Percentiles rank a stretch among this genome's conserved stretches.
Evolutionary conservation across 2,888 invertebrate species (phyloP).

Genomic region (Cistogaster globosa): DNA sequence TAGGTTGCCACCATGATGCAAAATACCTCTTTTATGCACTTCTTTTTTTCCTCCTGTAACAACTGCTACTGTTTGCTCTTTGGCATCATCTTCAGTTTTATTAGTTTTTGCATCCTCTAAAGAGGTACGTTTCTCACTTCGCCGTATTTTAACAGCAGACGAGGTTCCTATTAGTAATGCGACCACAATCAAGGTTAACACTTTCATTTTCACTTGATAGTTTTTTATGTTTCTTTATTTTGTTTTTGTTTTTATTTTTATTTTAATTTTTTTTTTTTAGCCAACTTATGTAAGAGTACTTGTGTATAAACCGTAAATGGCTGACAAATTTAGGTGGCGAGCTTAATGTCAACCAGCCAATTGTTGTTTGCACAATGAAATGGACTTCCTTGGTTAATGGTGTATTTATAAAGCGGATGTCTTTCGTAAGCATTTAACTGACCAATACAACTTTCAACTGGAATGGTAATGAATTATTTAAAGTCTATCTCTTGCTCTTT

Average conservation of each 20-base stretch:
- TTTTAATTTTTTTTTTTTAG: constrained; percentile 22
- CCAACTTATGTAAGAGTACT: constrained; percentile 48
- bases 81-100: constrained; percentile 8
- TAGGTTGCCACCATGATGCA: constrained; percentile 73
- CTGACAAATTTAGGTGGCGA: constrained; percentile 30
- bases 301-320: constrained; percentile 18
- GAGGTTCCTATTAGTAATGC: constrained; percentile 40
- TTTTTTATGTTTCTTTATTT: constrained; percentile 15
- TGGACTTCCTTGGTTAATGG: constrained; percentile 80
- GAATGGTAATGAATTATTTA: neutral
- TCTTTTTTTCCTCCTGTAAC: constrained; percentile 69
- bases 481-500: neutral
- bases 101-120: constrained; percentile 1
- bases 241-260: constrained; percentile 7
- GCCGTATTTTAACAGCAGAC: constrained; percentile 44
- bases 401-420: constrained; percentile 83
- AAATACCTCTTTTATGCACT: constrained; percentile 78
- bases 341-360: constrained; percentile 73
- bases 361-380: constrained; percentile 79
- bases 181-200: constrained; percentile 61
- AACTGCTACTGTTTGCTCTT: constrained; percentile 22
- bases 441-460: constrained; percentile 7
- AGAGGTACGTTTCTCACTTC: constrained; percentile 17
- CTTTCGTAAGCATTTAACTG: constrained; percentile 50
- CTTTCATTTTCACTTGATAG: constrained; percentile 72